A percentile compares a stretch with the other conserved stretches of the same genome.
Conservation (phyloP, 2,113 vertebrate species). For the Triplophysa siluroides region DNA sequence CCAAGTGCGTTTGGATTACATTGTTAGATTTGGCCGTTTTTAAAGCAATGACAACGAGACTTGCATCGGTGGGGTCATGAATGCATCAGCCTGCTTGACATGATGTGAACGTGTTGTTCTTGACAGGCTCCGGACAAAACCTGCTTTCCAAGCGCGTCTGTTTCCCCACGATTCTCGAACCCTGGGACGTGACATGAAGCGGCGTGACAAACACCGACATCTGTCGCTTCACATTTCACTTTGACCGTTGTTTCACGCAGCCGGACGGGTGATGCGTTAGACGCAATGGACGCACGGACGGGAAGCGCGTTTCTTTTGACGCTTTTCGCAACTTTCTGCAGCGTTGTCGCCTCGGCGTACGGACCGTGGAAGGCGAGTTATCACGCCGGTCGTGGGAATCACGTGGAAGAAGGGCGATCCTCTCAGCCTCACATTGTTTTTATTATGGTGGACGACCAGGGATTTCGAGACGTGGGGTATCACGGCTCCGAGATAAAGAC, state of each 20-base stretch:
- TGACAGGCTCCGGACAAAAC: slow-evolving; percentile 33
- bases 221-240: not conserved
- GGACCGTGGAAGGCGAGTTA: slow-evolving; percentile 62
- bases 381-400: slow-evolving; percentile 57
- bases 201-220: not conserved
- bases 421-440: slow-evolving; percentile 91
- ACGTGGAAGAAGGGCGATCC: slow-evolving; percentile 44
- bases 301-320: slow-evolving; percentile 69
- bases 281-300: not conserved
- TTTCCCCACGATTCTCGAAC: slow-evolving; percentile 4
- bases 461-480: slow-evolving; percentile 94
- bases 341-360: slow-evolving; percentile 80
- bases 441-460: slow-evolving; percentile 94
- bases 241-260: not conserved
- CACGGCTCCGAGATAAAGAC: slow-evolving; percentile 96
- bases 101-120: not conserved
- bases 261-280: not conserved
- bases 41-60: not conserved
- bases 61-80: too few relatives aligned
- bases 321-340: slow-evolving; percentile 76
- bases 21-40: not conserved
- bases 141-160: slow-evolving; percentile 56
- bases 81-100: not conserved
- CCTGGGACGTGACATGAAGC: slow-evolving; percentile 26
- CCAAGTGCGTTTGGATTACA: not conserved